Percentiles rank a stretch among this genome's conserved stretches.
Conservation (phyloP, 2,888 invertebrate species). For the Subacronicta megacephala region DNA sequence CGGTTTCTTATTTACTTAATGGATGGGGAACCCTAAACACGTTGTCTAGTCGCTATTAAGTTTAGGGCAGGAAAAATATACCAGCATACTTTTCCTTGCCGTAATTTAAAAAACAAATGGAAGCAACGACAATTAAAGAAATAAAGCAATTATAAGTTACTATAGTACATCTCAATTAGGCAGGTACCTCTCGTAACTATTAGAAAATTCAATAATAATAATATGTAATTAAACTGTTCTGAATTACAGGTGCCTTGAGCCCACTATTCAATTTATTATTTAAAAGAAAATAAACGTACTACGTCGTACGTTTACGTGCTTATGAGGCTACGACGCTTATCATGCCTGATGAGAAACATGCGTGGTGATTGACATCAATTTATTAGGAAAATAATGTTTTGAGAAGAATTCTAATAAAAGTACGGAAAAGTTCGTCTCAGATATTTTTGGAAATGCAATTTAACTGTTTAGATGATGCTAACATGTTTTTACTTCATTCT, state of each 20-base stretch:
- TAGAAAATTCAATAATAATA: slow-evolving; percentile 53
- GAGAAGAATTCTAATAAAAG: too few relatives aligned
- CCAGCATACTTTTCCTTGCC: slow-evolving; percentile 9
- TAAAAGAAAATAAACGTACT: slow-evolving; percentile 14
- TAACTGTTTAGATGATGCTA: too few relatives aligned
- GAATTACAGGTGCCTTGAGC: slow-evolving; percentile 58
- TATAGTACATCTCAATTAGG: slow-evolving; percentile 66
- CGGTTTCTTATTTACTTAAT: too few relatives aligned
- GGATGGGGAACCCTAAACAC: too few relatives aligned
- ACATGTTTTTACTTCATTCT: too few relatives aligned
- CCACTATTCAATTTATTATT: slow-evolving; percentile 27
- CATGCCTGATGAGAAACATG: too few relatives aligned
- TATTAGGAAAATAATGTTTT: too few relatives aligned
- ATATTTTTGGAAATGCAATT: too few relatives aligned
- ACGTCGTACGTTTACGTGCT: neutral
- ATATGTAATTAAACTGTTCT: slow-evolving; percentile 60
- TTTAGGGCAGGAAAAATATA: too few relatives aligned
- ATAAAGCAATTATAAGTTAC: slow-evolving; percentile 65
- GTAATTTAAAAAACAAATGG: slow-evolving; percentile 34
- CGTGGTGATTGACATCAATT: too few relatives aligned
- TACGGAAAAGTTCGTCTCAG: too few relatives aligned
- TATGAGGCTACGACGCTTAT: too few relatives aligned
- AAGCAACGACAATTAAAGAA: slow-evolving; percentile 56
- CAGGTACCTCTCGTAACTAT: slow-evolving; percentile 56
- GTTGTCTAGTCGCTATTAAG: neutral